phyloP scores from a whole-genome alignment of 2,797 vertebrate species.

The Sciurus vulgaris region DNA sequence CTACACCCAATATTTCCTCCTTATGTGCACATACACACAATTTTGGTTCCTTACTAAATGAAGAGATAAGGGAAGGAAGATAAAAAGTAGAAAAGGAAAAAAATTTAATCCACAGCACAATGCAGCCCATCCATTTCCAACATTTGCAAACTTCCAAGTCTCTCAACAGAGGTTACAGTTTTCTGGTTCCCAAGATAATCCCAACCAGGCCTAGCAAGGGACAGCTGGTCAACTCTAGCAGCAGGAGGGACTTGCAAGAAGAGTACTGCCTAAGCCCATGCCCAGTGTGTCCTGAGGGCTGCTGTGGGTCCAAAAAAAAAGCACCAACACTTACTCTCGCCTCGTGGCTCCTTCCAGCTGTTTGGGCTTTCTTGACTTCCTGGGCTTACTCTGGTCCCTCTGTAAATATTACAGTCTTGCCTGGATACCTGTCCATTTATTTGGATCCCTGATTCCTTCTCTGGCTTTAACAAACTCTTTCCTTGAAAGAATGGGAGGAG shows the following conservation, averaged over 20 bases:
- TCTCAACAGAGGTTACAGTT: not conserved
- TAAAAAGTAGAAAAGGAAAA: not conserved
- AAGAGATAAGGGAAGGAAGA: not conserved
- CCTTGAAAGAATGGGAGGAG: not conserved
- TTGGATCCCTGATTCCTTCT: not conserved
- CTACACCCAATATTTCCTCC: rapidly evolving
- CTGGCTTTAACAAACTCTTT: not conserved
- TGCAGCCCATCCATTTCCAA: not conserved
- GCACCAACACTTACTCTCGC: rapidly evolving
- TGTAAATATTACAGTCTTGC: not conserved
- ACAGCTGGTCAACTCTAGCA: not conserved
- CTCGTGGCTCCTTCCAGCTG: not conserved
- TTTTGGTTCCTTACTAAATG: not conserved
- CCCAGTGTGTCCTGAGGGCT: not conserved
- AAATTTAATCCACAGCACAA: too few species aligned
- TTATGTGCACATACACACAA: rapidly evolving
- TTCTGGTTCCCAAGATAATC: not conserved
- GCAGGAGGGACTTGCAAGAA: not conserved
- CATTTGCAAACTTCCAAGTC: not conserved
- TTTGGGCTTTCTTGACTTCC: not conserved
- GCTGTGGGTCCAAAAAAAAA: too few species aligned
- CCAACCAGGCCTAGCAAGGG: not conserved
- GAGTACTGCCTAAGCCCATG: rapidly evolving
- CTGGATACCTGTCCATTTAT: not conserved
- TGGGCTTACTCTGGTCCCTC: rapidly evolving